phyloP scores from a whole-genome alignment of 2,113 vertebrate genomes.

The Microcebus lehilahytsara region DNA sequence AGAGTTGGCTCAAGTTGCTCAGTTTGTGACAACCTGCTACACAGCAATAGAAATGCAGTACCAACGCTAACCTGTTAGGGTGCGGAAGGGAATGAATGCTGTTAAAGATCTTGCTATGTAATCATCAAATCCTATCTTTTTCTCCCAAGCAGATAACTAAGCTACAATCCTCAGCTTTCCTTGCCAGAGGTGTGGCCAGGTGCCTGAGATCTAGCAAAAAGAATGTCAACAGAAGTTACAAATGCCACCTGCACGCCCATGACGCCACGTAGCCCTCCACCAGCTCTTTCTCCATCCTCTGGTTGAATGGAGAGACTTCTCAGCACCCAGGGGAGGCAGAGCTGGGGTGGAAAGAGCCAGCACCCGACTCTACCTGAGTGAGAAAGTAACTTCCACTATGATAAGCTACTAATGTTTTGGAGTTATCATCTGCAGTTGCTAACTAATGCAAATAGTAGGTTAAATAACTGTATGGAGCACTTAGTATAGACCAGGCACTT shows the following conservation, averaged over 20 bases:
- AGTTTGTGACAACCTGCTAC: no score
- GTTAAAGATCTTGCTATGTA: not conserved
- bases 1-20: accelerated
- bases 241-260: accelerated
- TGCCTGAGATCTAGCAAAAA: not conserved
- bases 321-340: not conserved
- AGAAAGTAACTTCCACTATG: not conserved
- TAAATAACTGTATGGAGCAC: not conserved
- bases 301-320: not conserved
- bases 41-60: accelerated
- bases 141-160: not conserved
- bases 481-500: accelerated
- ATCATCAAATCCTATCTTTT: accelerated
- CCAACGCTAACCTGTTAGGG: not conserved
- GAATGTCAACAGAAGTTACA: not conserved
- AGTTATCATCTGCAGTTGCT: not conserved
- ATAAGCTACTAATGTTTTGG: not conserved
- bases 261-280: not conserved
- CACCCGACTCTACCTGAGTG: not conserved
- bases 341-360: not conserved
- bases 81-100: not conserved
- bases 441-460: not conserved
- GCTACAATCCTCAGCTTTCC: not conserved
- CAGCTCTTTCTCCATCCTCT: accelerated
- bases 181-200: not conserved